Evolutionary conservation across 1,140 invertebrate genomes (phyloP).

Genomic region (Vanessa atalanta): DNA sequence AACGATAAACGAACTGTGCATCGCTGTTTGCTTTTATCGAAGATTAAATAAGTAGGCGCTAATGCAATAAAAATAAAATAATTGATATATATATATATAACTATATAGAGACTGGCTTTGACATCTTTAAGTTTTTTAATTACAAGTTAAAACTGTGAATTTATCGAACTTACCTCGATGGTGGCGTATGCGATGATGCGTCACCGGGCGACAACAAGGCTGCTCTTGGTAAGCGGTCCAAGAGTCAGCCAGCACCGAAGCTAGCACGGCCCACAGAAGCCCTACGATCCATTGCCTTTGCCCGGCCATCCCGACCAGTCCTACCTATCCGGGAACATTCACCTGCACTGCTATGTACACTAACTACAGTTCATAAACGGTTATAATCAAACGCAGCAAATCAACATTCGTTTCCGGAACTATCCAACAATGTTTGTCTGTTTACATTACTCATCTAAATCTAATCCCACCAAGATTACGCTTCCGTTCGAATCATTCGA

Average conservation of each 20-base stretch:
- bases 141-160: not conserved
- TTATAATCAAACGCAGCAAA: slow-evolving; percentile 49
- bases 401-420: slow-evolving; percentile 71
- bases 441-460: slow-evolving; percentile 73
- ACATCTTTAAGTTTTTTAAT: not conserved
- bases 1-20: slow-evolving; percentile 16
- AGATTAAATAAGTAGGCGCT: slow-evolving; percentile 14
- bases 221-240: slow-evolving; percentile 78
- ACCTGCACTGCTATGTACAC: slow-evolving; percentile 55
- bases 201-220: slow-evolving; percentile 73
- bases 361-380: slow-evolving; percentile 47
- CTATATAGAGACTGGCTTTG: too few relatives aligned
- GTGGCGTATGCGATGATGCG: slow-evolving; percentile 72
- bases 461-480: slow-evolving; percentile 63
- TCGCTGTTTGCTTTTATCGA: slow-evolving; percentile 1
- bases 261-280: slow-evolving; percentile 58
- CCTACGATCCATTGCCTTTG: slow-evolving; percentile 58
- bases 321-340: slow-evolving; percentile 56
- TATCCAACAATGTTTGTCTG: slow-evolving; percentile 70
- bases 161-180: slow-evolving; percentile 69
- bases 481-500: slow-evolving; percentile 60
- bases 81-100: too few relatives aligned
- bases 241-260: slow-evolving; percentile 64
- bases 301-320: slow-evolving; percentile 50
- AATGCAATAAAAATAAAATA: not conserved